Conservation (phyloP, 2,797 vertebrate genomes). For the Chloroceryle inda region DNA sequence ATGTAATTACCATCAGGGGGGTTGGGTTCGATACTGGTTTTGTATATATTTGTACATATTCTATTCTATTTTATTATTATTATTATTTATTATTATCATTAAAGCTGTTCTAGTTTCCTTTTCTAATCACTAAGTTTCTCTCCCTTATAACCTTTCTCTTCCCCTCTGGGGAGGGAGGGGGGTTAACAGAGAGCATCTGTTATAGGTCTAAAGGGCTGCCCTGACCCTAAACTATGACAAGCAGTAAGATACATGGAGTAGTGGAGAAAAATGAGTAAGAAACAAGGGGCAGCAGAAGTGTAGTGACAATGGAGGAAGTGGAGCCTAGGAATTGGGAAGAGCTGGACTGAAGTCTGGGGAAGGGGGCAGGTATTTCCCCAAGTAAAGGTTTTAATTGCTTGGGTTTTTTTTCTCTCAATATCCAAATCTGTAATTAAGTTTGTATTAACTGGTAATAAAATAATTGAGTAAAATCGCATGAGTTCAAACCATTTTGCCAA, state of each 20-base stretch:
- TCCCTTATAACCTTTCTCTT: no score
- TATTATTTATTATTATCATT: no score
- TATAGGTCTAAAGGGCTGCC: no score
- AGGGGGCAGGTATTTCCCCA: background rate
- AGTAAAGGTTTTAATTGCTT: background rate
- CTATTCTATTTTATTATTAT: no score
- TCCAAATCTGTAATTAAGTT: background rate
- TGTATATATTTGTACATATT: no score
- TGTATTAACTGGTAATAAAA: background rate
- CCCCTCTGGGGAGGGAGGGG: no score
- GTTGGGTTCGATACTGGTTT: no score
- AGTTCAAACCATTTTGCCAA: background rate
- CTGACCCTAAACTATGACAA: no score
- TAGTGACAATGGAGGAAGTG: fast-evolving
- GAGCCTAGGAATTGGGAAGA: background rate
- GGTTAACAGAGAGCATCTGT: no score
- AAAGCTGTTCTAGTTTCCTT: no score
- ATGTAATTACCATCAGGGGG: no score
- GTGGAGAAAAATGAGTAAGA: background rate
- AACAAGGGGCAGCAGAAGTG: background rate
- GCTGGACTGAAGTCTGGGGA: background rate
- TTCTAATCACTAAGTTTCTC: no score
- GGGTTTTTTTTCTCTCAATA: background rate
- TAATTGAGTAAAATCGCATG: background rate
- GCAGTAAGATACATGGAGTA: background rate